A percentile compares a stretch with the other conserved stretches of the same genome.
phyloP scores from a whole-genome alignment of 2,797 vertebrate genomes.

The Myripristis murdjan region DNA sequence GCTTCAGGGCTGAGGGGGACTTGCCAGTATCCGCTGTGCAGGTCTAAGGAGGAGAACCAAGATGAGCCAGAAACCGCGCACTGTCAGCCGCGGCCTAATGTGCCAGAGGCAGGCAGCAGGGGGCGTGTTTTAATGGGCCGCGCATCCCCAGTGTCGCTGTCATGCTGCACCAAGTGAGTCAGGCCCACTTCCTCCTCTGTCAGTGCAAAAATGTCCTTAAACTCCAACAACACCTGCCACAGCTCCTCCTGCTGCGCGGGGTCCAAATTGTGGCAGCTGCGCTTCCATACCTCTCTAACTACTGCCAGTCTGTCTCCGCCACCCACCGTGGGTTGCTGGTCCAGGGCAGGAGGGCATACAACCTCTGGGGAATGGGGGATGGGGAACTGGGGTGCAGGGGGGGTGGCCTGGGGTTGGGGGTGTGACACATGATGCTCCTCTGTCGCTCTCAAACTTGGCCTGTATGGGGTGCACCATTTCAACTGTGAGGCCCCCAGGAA shows the following conservation, averaged over 20 bases:
- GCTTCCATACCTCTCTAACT: constrained; percentile 6
- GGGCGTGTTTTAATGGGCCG: constrained; percentile 28
- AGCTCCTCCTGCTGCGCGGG: constrained; percentile 8
- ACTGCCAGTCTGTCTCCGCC: not conserved
- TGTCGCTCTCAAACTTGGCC: not conserved
- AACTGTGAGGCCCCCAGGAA: not conserved
- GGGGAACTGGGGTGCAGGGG: not conserved
- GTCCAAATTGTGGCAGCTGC: constrained; percentile 18
- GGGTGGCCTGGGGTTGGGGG: too few relatives aligned
- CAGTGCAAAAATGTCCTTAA: constrained; percentile 37
- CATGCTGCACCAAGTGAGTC: constrained; percentile 31
- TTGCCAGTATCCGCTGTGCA: not conserved
- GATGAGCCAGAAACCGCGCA: constrained; percentile 16
- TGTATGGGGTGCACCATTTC: not conserved
- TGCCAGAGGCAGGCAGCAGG: constrained; percentile 15
- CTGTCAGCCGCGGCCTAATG: constrained; percentile 19
- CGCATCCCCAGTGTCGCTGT: constrained; percentile 30
- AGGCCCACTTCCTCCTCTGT: constrained; percentile 12
- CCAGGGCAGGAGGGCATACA: not conserved
- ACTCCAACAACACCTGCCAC: constrained; percentile 32
- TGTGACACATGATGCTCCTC: not conserved
- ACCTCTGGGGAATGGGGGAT: not conserved
- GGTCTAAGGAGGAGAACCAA: not conserved
- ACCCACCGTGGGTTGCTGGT: not conserved
- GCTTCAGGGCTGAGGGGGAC: not conserved